Base-by-base conservation (phyloP, 2,888 invertebrate species). In the Nemotelus pantherinus region DNA sequence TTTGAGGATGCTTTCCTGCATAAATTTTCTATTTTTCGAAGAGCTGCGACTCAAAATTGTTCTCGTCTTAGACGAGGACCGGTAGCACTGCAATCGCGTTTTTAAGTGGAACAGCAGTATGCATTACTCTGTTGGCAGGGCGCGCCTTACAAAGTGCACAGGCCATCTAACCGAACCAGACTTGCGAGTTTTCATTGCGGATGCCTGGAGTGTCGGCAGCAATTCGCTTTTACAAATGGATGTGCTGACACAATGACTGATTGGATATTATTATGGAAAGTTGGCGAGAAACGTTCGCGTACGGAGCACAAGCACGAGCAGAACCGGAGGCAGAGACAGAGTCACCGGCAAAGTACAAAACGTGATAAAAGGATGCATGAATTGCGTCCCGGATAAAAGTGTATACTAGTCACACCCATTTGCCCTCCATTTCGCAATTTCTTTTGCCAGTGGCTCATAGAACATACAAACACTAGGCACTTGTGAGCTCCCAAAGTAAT, bases 201-300 rank as follows among this genome's bases (percentile, higher is more conserved):
- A 63, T 48, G 64, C 57, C 63, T 50, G 48, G 48, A 57, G 41
- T 25, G 67, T 77, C 67, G 76, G 78, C 63, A 45, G 77, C 48
- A 65, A 67, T 63, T 76, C 60, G 60, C 60, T 63, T 55, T 43
- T 50, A 50, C 65, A 65, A 76, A 76, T 76, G 76, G 77, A 75
- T 77, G 75, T 78, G 79, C 78, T 79, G 79, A 79, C 79, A 79
- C 79, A 77, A 79, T 79, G 79, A 79, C 79, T 79, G 79, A 79
- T 79, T 79, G 79, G 77, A 78, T 77, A 78, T 79, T 79, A 79
- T 78, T 79, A 79, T 76, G 64, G 76, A 65, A 70, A 74, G 60
- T 25, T 47, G 63, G 60, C 50, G 50, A 60, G 39, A 41, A 70
- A 70, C 53, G 44, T 3, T 53, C 43, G 70, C 53, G 55, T 53